phyloP scores from a whole-genome alignment of 2,888 invertebrate genomes.

The Oxystoma pomonae region DNA sequence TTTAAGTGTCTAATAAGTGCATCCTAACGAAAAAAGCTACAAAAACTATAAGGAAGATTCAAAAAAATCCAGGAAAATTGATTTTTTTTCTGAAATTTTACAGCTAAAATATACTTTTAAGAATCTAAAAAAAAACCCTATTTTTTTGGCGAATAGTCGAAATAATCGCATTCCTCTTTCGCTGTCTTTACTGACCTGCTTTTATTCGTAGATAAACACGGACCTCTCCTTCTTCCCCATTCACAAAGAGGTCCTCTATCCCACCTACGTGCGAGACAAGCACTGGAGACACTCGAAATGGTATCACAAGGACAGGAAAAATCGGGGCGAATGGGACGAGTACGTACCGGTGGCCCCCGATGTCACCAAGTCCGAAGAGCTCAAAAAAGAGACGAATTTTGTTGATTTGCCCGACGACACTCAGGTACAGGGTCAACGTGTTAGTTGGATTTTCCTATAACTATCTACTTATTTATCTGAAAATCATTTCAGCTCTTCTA shows the following conservation, averaged over 20 bases:
- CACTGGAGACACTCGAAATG: conserved; percentile 28
- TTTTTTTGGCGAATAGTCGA: no score
- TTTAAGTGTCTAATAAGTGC: no score
- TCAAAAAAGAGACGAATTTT: conserved; percentile 56
- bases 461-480: no score
- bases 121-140: no score
- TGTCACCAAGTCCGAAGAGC: conserved; percentile 48
- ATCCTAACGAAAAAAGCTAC: no score
- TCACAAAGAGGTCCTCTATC: conserved; percentile 31
- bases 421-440: no score
- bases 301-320: conserved; percentile 20
- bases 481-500: no score
- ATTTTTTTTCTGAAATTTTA: background rate
- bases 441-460: no score
- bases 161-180: no score
- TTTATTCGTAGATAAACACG: conserved; percentile 28
- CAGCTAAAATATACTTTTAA: no score
- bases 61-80: background rate
- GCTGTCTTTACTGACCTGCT: background rate
- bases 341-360: conserved; percentile 29
- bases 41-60: no score
- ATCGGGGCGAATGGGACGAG: conserved; percentile 24
- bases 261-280: conserved; percentile 29
- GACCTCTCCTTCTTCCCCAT: conserved; percentile 34
- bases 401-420: conserved; percentile 56